Evolutionary conservation across 2,888 invertebrate species (phyloP).

Genomic region (Cybosia mesomella): DNA sequence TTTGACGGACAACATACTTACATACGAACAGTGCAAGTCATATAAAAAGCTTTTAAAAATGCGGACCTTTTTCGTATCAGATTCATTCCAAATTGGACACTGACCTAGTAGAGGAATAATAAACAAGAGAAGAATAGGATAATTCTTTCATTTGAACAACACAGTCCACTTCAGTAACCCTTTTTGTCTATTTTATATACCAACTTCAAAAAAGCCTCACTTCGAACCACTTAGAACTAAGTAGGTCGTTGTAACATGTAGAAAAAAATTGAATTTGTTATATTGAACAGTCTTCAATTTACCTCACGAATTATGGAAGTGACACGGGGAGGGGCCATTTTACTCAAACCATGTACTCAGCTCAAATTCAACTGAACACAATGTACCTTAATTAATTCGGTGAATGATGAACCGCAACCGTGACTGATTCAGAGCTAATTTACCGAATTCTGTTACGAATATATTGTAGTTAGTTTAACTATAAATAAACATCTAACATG

Average conservation of each 20-base stretch:
- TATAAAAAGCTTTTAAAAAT: too few relatives aligned
- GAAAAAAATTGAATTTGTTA: background rate
- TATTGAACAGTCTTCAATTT: background rate
- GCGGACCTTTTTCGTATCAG: too few relatives aligned
- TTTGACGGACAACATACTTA: too few relatives aligned
- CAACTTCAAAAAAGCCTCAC: background rate
- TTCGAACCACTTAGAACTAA: background rate
- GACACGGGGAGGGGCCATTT: background rate
- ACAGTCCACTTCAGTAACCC: too few relatives aligned
- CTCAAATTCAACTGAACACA: background rate
- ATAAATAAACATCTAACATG: background rate
- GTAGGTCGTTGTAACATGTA: too few relatives aligned
- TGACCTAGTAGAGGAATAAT: too few relatives aligned
- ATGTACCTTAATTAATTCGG: conserved; percentile 2
- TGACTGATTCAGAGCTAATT: background rate
- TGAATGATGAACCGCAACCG: background rate
- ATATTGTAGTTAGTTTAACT: background rate
- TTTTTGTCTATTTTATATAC: too few relatives aligned
- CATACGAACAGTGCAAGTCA: too few relatives aligned
- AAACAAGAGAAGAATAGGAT: too few relatives aligned
- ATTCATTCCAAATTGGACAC: too few relatives aligned
- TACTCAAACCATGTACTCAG: background rate
- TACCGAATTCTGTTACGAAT: background rate
- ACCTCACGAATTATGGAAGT: background rate
- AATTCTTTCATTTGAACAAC: too few relatives aligned